Evolutionary conservation across 2,888 invertebrate species (phyloP).

Genomic region (Andricus quercusramuli): DNA sequence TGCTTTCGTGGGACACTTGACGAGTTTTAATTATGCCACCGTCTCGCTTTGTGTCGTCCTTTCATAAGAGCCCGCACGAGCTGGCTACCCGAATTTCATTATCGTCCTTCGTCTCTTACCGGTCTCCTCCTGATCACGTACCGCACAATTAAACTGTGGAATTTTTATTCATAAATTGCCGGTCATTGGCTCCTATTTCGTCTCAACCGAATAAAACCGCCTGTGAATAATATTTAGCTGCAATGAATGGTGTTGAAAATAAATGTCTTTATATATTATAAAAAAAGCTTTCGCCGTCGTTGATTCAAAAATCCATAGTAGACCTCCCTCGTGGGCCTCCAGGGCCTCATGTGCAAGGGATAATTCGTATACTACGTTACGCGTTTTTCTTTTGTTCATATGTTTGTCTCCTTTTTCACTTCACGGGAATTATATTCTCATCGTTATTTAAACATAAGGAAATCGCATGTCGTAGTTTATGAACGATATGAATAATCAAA

Average conservation of each 20-base stretch:
- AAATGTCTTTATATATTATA: too few species aligned
- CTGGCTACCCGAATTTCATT: slow-evolving; percentile 41
- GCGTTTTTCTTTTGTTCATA: too few species aligned
- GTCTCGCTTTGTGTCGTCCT: slow-evolving; percentile 60
- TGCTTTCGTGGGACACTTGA: slow-evolving; percentile 64
- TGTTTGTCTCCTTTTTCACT: too few species aligned
- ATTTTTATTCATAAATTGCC: slow-evolving; percentile 11
- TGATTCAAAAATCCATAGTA: too few species aligned
- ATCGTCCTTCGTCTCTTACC: slow-evolving; percentile 18
- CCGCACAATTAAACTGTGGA: slow-evolving; percentile 5
- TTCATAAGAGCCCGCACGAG: slow-evolving; percentile 66
- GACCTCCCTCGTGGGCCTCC: too few species aligned
- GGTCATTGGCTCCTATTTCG: slow-evolving; percentile 1
- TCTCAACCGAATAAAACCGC: not conserved
- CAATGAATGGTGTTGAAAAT: not conserved
- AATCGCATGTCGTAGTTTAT: too few species aligned
- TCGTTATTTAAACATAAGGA: too few species aligned
- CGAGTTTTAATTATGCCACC: slow-evolving; percentile 73
- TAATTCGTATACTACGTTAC: too few species aligned
- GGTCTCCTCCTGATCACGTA: not conserved
- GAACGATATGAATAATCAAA: too few species aligned
- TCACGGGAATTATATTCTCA: too few species aligned
- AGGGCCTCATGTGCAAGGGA: too few species aligned
- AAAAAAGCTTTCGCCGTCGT: too few species aligned
- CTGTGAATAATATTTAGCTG: not conserved